phyloP scores from a whole-genome alignment of 2,797 vertebrate species.

The Mus spretus region DNA sequence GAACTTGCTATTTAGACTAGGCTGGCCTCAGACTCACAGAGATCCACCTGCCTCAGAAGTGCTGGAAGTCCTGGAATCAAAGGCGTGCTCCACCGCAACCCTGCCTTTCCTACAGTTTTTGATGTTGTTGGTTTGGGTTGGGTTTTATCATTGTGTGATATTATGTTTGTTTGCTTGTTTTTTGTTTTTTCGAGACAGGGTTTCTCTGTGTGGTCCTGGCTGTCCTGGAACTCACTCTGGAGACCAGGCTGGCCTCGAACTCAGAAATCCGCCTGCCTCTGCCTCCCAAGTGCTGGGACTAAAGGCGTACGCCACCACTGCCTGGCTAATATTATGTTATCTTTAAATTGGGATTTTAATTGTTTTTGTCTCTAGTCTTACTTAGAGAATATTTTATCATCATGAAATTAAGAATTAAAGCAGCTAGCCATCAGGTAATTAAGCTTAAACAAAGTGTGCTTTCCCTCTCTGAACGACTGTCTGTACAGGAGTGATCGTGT shows the following conservation, averaged over 20 bases:
- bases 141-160: slow-evolving; percentile 5
- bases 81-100: not conserved
- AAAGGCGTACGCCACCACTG: too few relatives aligned
- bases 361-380: slow-evolving; percentile 29
- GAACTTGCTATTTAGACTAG: not conserved
- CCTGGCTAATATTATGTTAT: not conserved
- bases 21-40: not conserved
- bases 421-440: slow-evolving; percentile 62
- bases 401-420: slow-evolving; percentile 70
- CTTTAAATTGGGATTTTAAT: slow-evolving; percentile 45
- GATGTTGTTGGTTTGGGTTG: not conserved
- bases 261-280: too few relatives aligned
- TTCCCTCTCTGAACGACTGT: slow-evolving; percentile 36
- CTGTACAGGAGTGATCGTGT: not conserved
- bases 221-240: too few relatives aligned
- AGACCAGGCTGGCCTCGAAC: too few relatives aligned
- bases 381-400: slow-evolving; percentile 63
- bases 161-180: not conserved
- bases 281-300: too few relatives aligned
- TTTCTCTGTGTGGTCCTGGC: too few relatives aligned
- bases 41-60: not conserved
- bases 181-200: too few relatives aligned
- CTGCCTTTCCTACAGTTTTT: not conserved
- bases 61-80: not conserved
- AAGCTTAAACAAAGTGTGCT: slow-evolving; percentile 49